Percentiles rank a stretch among this genome's conserved stretches.
Conservation (phyloP, 1,140 invertebrate species). For the Drosophila tani region DNA sequence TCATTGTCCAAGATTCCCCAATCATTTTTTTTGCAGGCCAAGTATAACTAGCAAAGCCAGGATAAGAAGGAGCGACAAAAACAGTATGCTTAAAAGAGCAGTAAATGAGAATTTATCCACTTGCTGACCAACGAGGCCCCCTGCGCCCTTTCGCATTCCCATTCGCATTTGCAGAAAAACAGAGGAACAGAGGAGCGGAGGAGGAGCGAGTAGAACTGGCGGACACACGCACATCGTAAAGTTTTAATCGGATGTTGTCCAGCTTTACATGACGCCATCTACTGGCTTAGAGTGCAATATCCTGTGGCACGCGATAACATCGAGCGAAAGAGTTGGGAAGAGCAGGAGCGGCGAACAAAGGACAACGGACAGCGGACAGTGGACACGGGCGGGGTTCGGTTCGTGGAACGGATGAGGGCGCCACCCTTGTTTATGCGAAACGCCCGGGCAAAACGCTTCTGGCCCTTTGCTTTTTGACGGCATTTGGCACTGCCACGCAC, state of each 20-base stretch:
- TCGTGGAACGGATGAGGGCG: background rate
- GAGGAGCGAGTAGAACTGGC: slow-evolving; percentile 18
- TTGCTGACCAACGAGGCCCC: slow-evolving; percentile 63
- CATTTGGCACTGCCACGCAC: slow-evolving; percentile 67
- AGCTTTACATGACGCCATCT: slow-evolving; percentile 81
- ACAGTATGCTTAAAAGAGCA: slow-evolving; percentile 83
- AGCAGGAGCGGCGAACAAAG: slow-evolving; percentile 28
- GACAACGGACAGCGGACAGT: background rate
- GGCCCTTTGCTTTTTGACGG: slow-evolving; percentile 73
- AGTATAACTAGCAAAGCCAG: slow-evolving; percentile 49
- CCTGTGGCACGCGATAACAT: slow-evolving; percentile 84
- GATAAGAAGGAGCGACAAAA: slow-evolving; percentile 66
- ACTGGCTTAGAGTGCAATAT: slow-evolving; percentile 84
- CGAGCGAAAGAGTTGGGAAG: slow-evolving; percentile 48
- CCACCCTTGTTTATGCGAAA: slow-evolving; percentile 63
- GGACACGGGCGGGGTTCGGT: background rate
- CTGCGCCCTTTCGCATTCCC: background rate
- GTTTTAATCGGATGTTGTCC: slow-evolving; percentile 84
- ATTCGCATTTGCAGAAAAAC: slow-evolving; percentile 21
- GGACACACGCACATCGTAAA: slow-evolving; percentile 82
- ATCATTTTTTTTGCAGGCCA: background rate
- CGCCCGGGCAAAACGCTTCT: slow-evolving; percentile 58
- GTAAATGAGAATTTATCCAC: slow-evolving; percentile 84
- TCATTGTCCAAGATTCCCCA: slow-evolving; percentile 1
- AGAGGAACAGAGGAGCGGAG: slow-evolving; percentile 5